Base-by-base conservation (phyloP, 64 coral and sea anemone genomes). In the Astreopora myriophthalma region DNA sequence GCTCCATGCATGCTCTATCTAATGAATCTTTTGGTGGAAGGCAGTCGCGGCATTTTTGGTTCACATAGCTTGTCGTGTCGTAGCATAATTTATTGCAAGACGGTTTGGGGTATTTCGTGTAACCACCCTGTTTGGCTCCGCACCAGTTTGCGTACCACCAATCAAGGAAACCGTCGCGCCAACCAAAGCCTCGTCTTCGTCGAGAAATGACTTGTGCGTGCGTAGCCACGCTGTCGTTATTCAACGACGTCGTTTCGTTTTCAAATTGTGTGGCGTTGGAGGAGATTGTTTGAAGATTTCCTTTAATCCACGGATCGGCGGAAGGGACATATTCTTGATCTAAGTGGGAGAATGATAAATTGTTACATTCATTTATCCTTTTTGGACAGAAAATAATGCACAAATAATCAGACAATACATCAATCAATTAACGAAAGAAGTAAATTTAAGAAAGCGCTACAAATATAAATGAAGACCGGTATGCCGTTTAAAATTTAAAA, bases 111-210 rank as follows among this genome's bases (percentile, higher is more conserved):
- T 89, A 30, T 8, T 40, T 31, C 19, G 33, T 10, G 29, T 89
- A 89, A 25, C 87, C 87, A 44, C 87, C 87, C 73, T 89, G 87
- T 16, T 67, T 42, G 3, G 31, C 2, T 11, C 87, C 87, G 38
- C 87, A 89, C 87, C 87, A 89, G 74, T 89, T 89, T 67, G 73
- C 87, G 39, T 89, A 89, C 87, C 87, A 89, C 87, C 87, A 89
- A 27, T 89, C 87, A 23, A 77, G 44, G 14, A 19, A 5, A 5
- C 73, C 87, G 37, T 58, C 29, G 0, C 40, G 86, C 32, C 49
- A 42, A 11, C 49, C 57, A 44, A 74, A 22, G 3, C 71, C 46
- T 5, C 87, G 70, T 26, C 87, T 73, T 17, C 87, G 87, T 55
- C 48, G 28, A 12, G 39, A 28, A 3, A 12, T 57, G 13, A 48